Conservation (phyloP, 2,113 vertebrate genomes). For the Halcyon senegalensis region DNA sequence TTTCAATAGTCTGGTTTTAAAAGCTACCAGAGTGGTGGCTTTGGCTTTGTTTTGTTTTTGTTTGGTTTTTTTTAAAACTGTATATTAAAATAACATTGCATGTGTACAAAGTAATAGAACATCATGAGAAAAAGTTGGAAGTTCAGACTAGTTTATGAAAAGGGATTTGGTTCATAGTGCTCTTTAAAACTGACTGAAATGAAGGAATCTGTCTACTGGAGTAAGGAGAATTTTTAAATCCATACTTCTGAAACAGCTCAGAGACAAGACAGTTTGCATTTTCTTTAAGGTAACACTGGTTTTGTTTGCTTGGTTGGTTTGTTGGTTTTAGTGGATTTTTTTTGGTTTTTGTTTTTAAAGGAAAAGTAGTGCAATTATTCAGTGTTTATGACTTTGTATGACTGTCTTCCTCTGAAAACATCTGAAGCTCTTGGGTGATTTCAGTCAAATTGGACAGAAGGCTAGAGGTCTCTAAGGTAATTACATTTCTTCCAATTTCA, state of each 20-base stretch:
- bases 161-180: not conserved
- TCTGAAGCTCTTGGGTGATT: not conserved
- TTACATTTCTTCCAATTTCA: not conserved
- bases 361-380: not conserved
- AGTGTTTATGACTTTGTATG: not conserved
- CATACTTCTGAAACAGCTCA: not conserved
- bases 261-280: not conserved
- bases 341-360: not conserved
- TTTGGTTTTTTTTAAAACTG: not conserved
- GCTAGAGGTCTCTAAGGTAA: constrained; percentile 36
- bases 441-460: constrained; percentile 35
- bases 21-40: not conserved
- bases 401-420: not conserved
- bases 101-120: not conserved
- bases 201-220: not conserved
- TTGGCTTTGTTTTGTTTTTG: not conserved
- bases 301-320: not conserved
- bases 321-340: not conserved
- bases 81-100: not conserved
- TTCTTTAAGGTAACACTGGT: not conserved
- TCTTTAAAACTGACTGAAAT: not conserved
- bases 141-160: not conserved
- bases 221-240: not conserved
- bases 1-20: not conserved
- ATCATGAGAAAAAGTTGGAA: not conserved